Base-by-base conservation (phyloP, 2,888 invertebrate genomes). In the Nomada ferruginata region DNA sequence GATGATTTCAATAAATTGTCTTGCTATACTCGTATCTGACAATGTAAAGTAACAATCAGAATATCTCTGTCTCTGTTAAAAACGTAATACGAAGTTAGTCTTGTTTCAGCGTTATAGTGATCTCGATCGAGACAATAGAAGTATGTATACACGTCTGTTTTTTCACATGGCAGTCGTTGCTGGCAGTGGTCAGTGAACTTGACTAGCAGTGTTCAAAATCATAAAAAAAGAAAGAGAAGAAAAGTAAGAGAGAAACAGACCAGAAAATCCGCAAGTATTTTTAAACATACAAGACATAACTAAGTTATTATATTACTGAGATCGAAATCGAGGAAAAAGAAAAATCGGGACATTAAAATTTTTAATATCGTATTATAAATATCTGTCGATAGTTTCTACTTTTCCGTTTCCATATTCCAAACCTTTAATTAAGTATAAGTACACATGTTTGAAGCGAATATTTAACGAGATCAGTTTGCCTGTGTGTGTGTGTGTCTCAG, bases 121-220 rank as follows among this genome's bases (percentile, higher is more conserved):
- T 73, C 29, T 60, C 42, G 26, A 70, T 18, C 26, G 15, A 20
- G 66, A 18, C 64, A 60, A 13, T 69, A 23, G 18, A 10, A 69
- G 61, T 66, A 59, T 42, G 53, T 70, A 59, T 42, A 53, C 53
- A 73, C 18, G 61, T 66, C 47, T 29, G 61, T 73, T n/a, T 65
- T 63, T 68, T 44, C 63, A 68, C 59, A 78, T 79, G 82, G 82
- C 77, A 86, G 73, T 84, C 55, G 60, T 42, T 55, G 59, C 79
- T 79, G 84, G 82, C 68, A 69, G 82, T 76, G 70, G 42, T 75
- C 65, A 76, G 69, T 80, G 71, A 69, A 73, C 50, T 83, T 83
- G 86, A 87, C 86, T 87, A 86, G 84, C 53, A 69, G 74, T 66
- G 70, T 59, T 71, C 36, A 10, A 50, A 61, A 52, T 76, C 18